Evolutionary conservation across 2,888 invertebrate species (phyloP).

Genomic region (Bembecia ichneumoniformis): DNA sequence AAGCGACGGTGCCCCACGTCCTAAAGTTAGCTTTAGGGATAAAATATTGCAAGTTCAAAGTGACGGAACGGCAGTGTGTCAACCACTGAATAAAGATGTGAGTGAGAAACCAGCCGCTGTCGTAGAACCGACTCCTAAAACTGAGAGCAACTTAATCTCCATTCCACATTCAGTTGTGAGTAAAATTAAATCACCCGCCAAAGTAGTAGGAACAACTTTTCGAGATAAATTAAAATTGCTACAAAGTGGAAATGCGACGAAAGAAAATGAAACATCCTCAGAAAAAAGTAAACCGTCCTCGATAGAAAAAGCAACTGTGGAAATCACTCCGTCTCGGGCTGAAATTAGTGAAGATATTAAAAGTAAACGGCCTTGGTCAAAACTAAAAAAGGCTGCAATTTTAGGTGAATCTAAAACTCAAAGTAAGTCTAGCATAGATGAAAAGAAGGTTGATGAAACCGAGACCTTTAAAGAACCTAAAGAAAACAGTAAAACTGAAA

Average conservation of each 20-base stretch:
- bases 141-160: slow-evolving; percentile 58
- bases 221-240: slow-evolving; percentile 64
- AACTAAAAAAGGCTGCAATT: slow-evolving; percentile 82
- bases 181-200: slow-evolving; percentile 68
- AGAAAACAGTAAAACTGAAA: slow-evolving; percentile 24
- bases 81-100: slow-evolving; percentile 53
- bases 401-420: slow-evolving; percentile 64
- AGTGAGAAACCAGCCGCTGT: slow-evolving; percentile 58
- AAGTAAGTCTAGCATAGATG: slow-evolving; percentile 48
- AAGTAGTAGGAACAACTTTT: slow-evolving; percentile 59
- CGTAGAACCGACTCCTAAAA: slow-evolving; percentile 59
- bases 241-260: slow-evolving; percentile 42
- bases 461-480: slow-evolving; percentile 14
- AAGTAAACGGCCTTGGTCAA: slow-evolving; percentile 80
- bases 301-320: slow-evolving; percentile 38
- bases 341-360: slow-evolving; percentile 48
- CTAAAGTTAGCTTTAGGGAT: slow-evolving; percentile 76
- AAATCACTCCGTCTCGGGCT: slow-evolving; percentile 39
- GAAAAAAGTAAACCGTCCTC: slow-evolving; percentile 39
- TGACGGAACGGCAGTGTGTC: slow-evolving; percentile 60
- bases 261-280: slow-evolving; percentile 34
- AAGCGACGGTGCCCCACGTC: slow-evolving; percentile 53
- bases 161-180: slow-evolving; percentile 68
- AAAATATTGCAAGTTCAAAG: slow-evolving; percentile 73
- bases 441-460: slow-evolving; percentile 35